Conservation (phyloP, 2,797 vertebrate genomes). For the Pseudochromis fuscus region DNA sequence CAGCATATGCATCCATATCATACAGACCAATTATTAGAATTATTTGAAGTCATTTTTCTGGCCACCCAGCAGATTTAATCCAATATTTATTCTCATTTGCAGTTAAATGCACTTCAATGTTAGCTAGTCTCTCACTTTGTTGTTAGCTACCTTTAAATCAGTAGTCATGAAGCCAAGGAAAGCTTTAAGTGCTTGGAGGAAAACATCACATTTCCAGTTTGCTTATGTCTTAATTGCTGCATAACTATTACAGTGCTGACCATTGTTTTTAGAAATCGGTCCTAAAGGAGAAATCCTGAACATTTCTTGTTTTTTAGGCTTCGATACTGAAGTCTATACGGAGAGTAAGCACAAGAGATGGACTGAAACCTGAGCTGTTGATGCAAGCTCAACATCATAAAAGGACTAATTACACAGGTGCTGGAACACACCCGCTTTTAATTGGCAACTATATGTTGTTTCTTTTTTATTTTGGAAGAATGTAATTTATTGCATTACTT, state of each 20-base stretch:
- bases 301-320: constrained; percentile 11
- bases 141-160: constrained; percentile 15
- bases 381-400: neutral
- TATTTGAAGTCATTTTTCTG: constrained; percentile 2
- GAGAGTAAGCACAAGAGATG: neutral
- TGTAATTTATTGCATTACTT: constrained; percentile 2
- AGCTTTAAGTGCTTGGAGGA: constrained; percentile 22
- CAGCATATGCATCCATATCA: neutral
- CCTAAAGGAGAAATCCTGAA: constrained; percentile 13
- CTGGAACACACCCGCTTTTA: neutral
- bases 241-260: constrained; percentile 3
- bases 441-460: constrained; percentile 3
- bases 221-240: constrained; percentile 12
- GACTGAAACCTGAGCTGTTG: neutral
- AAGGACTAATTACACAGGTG: constrained; percentile 4
- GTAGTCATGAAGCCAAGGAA: too few relatives aligned
- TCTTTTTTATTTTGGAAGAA: neutral
- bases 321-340: neutral
- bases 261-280: constrained; percentile 2
- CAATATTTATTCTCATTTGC: too few relatives aligned
- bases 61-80: neutral
- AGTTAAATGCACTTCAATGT: neutral
- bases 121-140: neutral
- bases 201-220: constrained; percentile 21
- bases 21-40: neutral